Percentiles rank a stretch among this genome's conserved stretches.
Conservation (phyloP, 2,888 invertebrate species). For the Galeopsomyia nigrocyanea region DNA sequence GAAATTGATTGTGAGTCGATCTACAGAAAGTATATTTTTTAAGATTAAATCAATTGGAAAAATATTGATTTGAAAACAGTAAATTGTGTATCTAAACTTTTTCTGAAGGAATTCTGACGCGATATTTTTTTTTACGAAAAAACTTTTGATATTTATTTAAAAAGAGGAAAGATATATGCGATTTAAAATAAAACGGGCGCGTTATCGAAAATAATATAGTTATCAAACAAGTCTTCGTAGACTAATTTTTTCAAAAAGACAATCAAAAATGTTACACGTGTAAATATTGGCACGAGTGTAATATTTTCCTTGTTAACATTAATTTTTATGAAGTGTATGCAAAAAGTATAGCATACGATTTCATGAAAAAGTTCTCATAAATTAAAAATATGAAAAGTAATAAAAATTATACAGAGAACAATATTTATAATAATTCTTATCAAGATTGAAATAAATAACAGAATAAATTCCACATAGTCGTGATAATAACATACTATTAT, state of each 20-base stretch:
- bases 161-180: slow-evolving; percentile 27
- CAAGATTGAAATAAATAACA: slow-evolving; percentile 33
- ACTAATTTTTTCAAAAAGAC: slow-evolving; percentile 63
- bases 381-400: slow-evolving; percentile 41
- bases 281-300: slow-evolving; percentile 53
- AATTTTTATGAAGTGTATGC: slow-evolving; percentile 51
- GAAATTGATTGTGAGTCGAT: slow-evolving; percentile 13
- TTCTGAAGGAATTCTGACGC: slow-evolving; percentile 15
- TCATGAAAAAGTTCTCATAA: slow-evolving; percentile 36
- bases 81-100: slow-evolving; percentile 32
- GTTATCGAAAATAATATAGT: slow-evolving; percentile 24
- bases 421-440: slow-evolving; percentile 36
- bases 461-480: slow-evolving; percentile 29
- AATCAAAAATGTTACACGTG: slow-evolving; percentile 67
- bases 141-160: slow-evolving; percentile 43
- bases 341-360: slow-evolving; percentile 52
- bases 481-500: slow-evolving; percentile 26
- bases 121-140: slow-evolving; percentile 37
- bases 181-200: slow-evolving; percentile 30
- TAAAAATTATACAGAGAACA: slow-evolving; percentile 42
- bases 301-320: slow-evolving; percentile 68
- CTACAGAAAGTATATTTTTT: slow-evolving; percentile 24
- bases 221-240: slow-evolving; percentile 26
- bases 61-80: slow-evolving; percentile 37
- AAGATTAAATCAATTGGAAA: slow-evolving; percentile 7